Base-by-base conservation (phyloP, 2,113 vertebrate species). In the Neolamprologus fasciatus region DNA sequence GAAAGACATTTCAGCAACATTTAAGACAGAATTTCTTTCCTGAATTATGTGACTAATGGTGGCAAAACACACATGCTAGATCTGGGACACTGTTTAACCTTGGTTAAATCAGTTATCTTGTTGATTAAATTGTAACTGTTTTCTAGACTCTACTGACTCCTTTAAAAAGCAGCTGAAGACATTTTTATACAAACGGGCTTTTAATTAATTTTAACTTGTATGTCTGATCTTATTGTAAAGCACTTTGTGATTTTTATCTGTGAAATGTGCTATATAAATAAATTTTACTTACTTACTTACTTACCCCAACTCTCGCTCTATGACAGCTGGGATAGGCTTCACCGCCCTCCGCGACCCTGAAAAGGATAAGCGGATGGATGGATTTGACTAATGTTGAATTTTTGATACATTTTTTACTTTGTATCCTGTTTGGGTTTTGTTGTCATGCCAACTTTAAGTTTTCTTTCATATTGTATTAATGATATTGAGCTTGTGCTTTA, bases 401-500 rank as follows among this genome's bases (percentile, higher is more conserved):
- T 7, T 28, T 31, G 71, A 17, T 50, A 12, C 0, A 19, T 50
- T 50, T 5, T 76, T 47, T 12, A 47, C 42, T 50, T 28, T 76
- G 42, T 3, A 4, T 47, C 23, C 23, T 76, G 0, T 7, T 45
- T 45, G 37, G 37, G 21, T 73, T 42, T 71, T 23, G 35, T 40
- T 23, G 1, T 73, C 21, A 16, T 45, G 26, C 21, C 14, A 73
- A 16, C 5, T 26, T 42, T 26, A 0, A 42, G 13, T 0, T 45
- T 73, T 45, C 21, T 0, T 45, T 0, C 21, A 45, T 45, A 26
- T 28, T 42, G 5, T 45, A 45, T 45, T 45, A 45, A 0, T 73
- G 40, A 45, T 73, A 26, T 17, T 45, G 9, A 45, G 13, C 2
- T 76, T 0, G 9, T 28, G 42, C 9, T 76, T 50, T 50, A 0